Evolutionary conservation across 2,797 vertebrate genomes (phyloP).

Genomic region (Microchirus variegatus): DNA sequence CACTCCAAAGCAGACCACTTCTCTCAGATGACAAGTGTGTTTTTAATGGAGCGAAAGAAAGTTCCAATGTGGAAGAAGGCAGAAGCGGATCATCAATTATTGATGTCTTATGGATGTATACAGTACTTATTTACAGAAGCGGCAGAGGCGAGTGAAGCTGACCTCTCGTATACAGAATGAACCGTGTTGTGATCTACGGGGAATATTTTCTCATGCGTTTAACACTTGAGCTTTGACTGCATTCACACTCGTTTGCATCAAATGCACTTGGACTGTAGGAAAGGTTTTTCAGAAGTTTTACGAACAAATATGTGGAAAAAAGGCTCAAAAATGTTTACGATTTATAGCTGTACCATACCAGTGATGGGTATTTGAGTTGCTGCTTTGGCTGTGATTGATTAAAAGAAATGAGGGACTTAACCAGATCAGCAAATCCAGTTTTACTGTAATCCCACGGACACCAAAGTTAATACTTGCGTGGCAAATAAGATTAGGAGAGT

Average conservation of each 20-base stretch:
- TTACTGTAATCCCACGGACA: slow-evolving; percentile 28
- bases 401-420: slow-evolving; percentile 17
- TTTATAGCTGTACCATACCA: too few relatives aligned
- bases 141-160: background rate
- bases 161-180: background rate
- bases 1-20: slow-evolving; percentile 8
- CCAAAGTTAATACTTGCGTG: slow-evolving; percentile 32
- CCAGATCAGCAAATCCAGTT: slow-evolving; percentile 21
- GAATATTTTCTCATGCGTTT: too few relatives aligned
- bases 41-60: slow-evolving; percentile 23
- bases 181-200: background rate
- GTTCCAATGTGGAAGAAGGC: background rate
- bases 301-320: too few relatives aligned
- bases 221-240: too few relatives aligned
- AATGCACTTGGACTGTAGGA: too few relatives aligned
- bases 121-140: background rate
- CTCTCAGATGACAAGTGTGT: slow-evolving; percentile 12
- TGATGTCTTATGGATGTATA: slow-evolving; percentile 19
- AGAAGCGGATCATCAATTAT: slow-evolving; percentile 11
- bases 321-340: too few relatives aligned
- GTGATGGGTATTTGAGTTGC: background rate
- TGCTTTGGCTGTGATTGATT: background rate
- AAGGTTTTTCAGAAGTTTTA: too few relatives aligned
- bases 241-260: too few relatives aligned
- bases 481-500: slow-evolving; percentile 41